These are phyloP conservation scores for Sigmodon hispidus DNA, from an alignment of 2,113 vertebrate species.

Conservation along the genomic window DNA sequence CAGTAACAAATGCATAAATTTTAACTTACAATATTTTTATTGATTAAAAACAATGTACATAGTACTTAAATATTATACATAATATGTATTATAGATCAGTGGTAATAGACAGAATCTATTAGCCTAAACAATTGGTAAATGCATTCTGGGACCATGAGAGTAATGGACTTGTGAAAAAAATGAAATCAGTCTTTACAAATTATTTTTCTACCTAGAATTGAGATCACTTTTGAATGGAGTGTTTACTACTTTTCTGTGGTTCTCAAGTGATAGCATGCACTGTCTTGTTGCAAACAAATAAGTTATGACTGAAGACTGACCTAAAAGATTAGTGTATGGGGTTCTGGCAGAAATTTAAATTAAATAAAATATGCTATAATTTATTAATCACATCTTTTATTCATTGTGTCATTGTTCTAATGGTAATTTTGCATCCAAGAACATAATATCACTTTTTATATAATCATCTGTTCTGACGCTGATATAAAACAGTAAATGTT, in stretches of 20 bases:
- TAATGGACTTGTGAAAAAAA: background rate
- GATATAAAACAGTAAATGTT: background rate
- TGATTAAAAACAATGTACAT: background rate
- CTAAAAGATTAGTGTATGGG: background rate
- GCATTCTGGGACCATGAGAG: background rate
- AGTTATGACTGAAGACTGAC: background rate
- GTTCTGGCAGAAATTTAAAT: background rate
- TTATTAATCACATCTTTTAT: background rate
- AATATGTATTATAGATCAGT: background rate
- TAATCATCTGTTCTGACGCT: background rate
- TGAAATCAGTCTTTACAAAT: background rate
- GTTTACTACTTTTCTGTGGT: background rate
- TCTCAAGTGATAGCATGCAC: background rate
- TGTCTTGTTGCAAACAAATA: background rate
- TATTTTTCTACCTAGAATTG: background rate
- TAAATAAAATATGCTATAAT: background rate
- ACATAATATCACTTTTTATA: background rate
- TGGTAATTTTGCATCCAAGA: conserved; percentile 20
- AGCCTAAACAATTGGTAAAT: background rate
- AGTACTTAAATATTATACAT: background rate
- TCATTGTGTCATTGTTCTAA: background rate
- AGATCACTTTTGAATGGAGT: background rate
- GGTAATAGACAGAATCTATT: background rate
- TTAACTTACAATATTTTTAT: conserved; percentile 17
- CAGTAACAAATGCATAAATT: background rate